Evolutionary conservation across 2,888 invertebrate genomes (phyloP), one percentile per base, ranked within the genome.

Genomic region (Agrotis segetum): DNA sequence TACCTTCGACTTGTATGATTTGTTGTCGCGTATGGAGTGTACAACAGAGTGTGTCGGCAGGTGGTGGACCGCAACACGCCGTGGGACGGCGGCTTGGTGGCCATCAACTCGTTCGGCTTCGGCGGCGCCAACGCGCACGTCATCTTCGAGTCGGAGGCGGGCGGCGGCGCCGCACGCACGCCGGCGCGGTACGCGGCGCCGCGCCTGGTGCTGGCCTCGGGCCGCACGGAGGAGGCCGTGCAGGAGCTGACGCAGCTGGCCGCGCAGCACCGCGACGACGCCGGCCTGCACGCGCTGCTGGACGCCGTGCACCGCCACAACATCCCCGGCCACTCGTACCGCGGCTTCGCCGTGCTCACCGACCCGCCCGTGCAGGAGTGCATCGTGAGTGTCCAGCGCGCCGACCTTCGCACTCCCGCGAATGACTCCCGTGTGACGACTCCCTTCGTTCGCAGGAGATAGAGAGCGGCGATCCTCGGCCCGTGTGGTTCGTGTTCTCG

Each of bases 41-140:
- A 40, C 9, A 40, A 11, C 40, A 40, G 9, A 40, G 40, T 40
- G 40, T 40, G 40, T 40, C 40, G 34, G 69, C 88, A 97, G 96
- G 99, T 99, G 63, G 98, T 99, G 24, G 97, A 98, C 81, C 97
- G 98, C 91, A 97, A 98, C 88, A 97, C 97, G 77, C 97, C 97
- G 40, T 99, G 98, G 98, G 97, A 98, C 67, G 99, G 99, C 62
- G 99, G 99, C n/a, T 97, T 98, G 74, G 97, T 98, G 65, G 99
- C 98, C 29, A 94, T 99, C 46, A 99, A 99, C 96, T 99, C 99
- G 13, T 99, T 99, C 93, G 99, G 99, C 21, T 99, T 99, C 95
- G 99, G 99, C 77, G 99, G 99, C 67, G 99, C 99, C 56, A 99
- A 99, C 94, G 99, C 98, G n/a, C 99, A 99, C 94, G 95, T 99